A percentile compares a stretch with the other conserved stretches of the same genome.
These are phyloP conservation scores for Caenorhabditis sp. DNA, from an alignment of 2,888 invertebrate genomes.

Conservation along the genomic window DNA sequence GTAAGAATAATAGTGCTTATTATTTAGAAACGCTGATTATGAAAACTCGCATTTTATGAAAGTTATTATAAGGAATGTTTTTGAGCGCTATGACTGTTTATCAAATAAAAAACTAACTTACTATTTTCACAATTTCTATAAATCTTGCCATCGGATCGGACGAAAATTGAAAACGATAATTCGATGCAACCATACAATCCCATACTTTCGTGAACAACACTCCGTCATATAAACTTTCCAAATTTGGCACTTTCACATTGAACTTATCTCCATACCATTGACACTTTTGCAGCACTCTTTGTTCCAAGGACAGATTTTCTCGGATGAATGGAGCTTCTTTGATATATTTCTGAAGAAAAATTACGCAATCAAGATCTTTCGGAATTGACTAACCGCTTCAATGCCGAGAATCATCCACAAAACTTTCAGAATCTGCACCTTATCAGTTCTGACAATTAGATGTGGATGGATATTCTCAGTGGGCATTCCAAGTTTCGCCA, in stretches of 20 bases:
- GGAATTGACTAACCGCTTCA: slow-evolving; percentile 11
- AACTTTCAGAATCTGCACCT: slow-evolving; percentile 28
- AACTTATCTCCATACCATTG: slow-evolving; percentile 13
- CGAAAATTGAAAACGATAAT: too few species aligned
- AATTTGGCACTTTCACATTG: slow-evolving; percentile 15
- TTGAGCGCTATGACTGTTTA: too few species aligned
- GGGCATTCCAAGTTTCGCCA: slow-evolving; percentile 8
- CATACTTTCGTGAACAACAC: slow-evolving; percentile 14
- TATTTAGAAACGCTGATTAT: too few species aligned
- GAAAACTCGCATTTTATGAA: too few species aligned
- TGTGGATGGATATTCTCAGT: slow-evolving; percentile 19
- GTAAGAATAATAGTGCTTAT: too few species aligned
- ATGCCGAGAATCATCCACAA: slow-evolving; percentile 43
- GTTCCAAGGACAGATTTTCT: slow-evolving; percentile 6
- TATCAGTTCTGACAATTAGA: slow-evolving; percentile 39
- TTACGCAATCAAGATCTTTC: not conserved
- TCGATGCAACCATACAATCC: not conserved
- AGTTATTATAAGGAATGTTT: too few species aligned
- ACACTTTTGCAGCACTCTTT: slow-evolving; percentile 13
- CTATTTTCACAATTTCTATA: too few species aligned
- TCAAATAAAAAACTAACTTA: too few species aligned
- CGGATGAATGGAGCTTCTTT: not conserved
- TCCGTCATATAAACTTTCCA: slow-evolving; percentile 19
- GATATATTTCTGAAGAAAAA: not conserved
- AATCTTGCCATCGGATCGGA: too few species aligned